These are phyloP conservation scores for Eretmocerus hayati DNA, from an alignment of 2,888 invertebrate species.

Conservation along the genomic window DNA sequence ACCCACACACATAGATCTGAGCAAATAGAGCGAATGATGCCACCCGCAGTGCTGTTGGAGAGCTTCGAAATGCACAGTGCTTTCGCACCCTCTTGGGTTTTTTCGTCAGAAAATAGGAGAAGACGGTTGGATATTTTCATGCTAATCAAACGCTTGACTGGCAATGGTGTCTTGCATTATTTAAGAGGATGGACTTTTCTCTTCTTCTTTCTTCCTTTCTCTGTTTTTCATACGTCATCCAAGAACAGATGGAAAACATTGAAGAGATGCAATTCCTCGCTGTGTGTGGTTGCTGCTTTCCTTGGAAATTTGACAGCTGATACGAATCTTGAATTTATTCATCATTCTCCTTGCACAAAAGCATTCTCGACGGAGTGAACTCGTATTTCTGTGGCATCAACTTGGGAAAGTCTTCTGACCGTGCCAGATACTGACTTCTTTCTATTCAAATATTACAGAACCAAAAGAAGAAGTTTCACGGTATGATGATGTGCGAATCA, in stretches of 20 bases:
- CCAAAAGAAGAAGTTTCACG: neutral
- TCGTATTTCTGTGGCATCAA: too few relatives aligned
- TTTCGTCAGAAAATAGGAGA: too few relatives aligned
- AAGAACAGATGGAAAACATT: neutral
- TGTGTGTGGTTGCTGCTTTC: neutral
- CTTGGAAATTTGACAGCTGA: constrained; percentile 5
- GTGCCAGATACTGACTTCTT: too few relatives aligned
- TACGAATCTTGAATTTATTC: neutral
- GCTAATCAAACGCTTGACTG: constrained; percentile 18
- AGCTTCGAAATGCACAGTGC: neutral
- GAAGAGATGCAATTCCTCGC: neutral
- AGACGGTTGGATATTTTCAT: constrained; percentile 3
- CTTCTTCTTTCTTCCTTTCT: neutral
- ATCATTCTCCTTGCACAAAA: too few relatives aligned
- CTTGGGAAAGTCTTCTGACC: too few relatives aligned
- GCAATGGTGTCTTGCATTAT: constrained; percentile 17
- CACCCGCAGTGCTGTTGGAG: too few relatives aligned
- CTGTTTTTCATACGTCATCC: neutral
- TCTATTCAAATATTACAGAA: too few relatives aligned
- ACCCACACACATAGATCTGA: neutral
- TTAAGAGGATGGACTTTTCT: constrained; percentile 3
- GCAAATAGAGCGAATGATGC: neutral
- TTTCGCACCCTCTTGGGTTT: neutral
- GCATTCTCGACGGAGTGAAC: too few relatives aligned
- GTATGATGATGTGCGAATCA: too few relatives aligned